Conservation (phyloP, 2,113 vertebrate genomes). For the Butorides virescens region DNA sequence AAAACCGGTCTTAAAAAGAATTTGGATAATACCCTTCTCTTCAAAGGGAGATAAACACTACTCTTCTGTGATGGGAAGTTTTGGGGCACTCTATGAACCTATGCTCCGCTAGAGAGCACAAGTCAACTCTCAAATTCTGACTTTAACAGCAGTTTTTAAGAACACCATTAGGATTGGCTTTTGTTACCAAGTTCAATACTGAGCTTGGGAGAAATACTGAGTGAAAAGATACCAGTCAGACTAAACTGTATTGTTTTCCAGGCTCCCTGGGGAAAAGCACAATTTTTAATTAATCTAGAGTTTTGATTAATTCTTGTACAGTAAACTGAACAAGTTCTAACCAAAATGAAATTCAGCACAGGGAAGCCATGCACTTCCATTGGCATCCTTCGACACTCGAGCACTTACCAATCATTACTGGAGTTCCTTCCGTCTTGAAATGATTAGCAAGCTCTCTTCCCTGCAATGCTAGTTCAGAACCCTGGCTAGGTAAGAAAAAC, state of each 20-base stretch:
- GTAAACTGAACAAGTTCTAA: neutral
- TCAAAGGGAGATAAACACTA: neutral
- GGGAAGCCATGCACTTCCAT: neutral
- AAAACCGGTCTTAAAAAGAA: neutral
- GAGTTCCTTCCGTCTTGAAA: conserved; percentile 90
- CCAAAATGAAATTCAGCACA: neutral
- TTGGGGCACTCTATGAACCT: neutral
- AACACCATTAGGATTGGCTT: neutral
- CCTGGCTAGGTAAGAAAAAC: conserved; percentile 78
- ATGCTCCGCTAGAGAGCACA: neutral
- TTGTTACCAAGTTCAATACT: neutral
- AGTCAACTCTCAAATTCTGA: neutral
- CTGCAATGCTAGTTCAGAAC: conserved; percentile 85
- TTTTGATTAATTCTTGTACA: neutral
- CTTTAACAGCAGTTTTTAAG: neutral
- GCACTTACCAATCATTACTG: conserved; percentile 93
- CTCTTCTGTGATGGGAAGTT: neutral
- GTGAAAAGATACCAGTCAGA: neutral
- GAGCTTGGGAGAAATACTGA: neutral
- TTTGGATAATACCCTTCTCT: neutral
- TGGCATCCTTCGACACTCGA: neutral
- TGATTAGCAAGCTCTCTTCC: conserved; percentile 92
- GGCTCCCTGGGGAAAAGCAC: neutral
- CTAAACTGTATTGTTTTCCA: neutral
- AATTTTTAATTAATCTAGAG: neutral